Percentiles rank a stretch among this genome's conserved stretches.
Conservation (phyloP, 2,113 vertebrate genomes). For the Macroglossus sobrinus region DNA sequence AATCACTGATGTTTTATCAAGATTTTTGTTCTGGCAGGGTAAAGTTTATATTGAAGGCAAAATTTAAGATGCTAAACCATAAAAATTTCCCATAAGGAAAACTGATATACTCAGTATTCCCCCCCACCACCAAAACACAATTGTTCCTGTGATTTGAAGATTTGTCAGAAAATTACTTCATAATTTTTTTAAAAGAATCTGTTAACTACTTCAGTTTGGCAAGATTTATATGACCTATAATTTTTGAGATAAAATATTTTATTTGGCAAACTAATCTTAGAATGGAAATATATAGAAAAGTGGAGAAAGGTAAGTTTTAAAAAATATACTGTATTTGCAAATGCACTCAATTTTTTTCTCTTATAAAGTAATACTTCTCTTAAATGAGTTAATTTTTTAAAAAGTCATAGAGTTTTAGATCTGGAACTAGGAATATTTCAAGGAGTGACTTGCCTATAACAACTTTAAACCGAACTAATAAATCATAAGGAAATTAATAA, state of each 20-base stretch:
- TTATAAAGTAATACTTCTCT: neutral
- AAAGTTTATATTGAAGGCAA: neutral
- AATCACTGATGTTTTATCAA: neutral
- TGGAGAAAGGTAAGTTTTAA: neutral
- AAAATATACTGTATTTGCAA: neutral
- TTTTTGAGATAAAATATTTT: neutral
- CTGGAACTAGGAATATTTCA: neutral
- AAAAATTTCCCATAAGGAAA: neutral
- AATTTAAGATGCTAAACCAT: constrained; percentile 2
- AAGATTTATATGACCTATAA: neutral
- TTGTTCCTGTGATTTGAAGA: neutral
- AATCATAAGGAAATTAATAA: constrained; percentile 35
- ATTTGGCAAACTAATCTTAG: constrained; percentile 4
- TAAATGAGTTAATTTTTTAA: neutral
- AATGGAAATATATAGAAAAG: neutral
- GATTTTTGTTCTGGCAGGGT: neutral
- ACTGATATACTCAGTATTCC: neutral
- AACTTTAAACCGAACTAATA: constrained; percentile 30
- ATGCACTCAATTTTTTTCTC: neutral
- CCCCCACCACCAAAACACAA: neutral
- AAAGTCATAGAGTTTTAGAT: neutral
- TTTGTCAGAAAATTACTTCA: neutral
- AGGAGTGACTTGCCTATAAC: neutral
- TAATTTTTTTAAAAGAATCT: neutral
- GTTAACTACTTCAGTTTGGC: neutral